Evolutionary conservation across 2,113 vertebrate genomes (phyloP).

Genomic region (Motacilla tschutschensis): DNA sequence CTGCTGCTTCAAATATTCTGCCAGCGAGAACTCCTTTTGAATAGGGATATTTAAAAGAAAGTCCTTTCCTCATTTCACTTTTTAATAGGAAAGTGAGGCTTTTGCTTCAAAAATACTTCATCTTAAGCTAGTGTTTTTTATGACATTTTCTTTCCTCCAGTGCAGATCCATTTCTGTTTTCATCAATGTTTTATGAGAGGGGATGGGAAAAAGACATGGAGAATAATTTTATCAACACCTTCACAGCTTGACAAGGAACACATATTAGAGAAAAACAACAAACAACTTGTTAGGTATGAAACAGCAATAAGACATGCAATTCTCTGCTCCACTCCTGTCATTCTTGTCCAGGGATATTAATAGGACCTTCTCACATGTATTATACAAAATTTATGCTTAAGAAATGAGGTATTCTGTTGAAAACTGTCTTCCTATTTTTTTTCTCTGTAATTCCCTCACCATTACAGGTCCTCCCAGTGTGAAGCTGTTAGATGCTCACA

Average conservation of each 20-base stretch:
- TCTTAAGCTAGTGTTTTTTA: neutral
- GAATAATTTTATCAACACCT: neutral
- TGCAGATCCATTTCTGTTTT: neutral
- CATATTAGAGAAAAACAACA: neutral
- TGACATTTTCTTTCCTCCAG: neutral
- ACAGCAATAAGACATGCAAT: neutral
- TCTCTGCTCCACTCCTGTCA: neutral
- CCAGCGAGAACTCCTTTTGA: neutral
- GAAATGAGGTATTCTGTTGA: neutral
- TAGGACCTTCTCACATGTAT: neutral
- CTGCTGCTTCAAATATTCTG: neutral
- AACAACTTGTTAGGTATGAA: neutral
- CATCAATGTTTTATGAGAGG: neutral
- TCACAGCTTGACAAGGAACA: neutral
- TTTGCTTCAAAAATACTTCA: neutral
- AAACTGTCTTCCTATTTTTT: neutral
- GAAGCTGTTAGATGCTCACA: neutral
- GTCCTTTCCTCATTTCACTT: neutral
- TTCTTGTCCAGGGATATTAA: neutral
- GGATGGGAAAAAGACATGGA: neutral
- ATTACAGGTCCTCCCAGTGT: neutral
- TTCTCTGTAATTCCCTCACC: neutral
- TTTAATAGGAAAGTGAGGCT: neutral
- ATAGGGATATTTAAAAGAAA: neutral
- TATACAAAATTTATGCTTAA: neutral